phyloP scores from a whole-genome alignment of 1,140 invertebrate species.

The Kradibia gibbosae region DNA sequence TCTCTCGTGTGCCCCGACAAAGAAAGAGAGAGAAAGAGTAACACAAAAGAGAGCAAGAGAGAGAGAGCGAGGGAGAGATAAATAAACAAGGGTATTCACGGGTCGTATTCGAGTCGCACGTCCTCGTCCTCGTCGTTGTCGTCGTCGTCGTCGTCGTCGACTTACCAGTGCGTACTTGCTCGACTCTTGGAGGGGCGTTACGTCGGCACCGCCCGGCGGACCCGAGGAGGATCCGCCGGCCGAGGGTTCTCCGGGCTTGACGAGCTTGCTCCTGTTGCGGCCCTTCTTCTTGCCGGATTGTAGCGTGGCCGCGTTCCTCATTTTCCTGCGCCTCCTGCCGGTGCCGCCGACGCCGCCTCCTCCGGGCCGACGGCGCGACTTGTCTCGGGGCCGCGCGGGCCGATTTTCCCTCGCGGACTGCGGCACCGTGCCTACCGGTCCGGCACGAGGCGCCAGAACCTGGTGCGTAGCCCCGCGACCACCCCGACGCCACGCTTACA shows the following conservation, averaged over 20 bases:
- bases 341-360: conserved; percentile 25
- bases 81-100: too few species aligned
- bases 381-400: conserved; percentile 28
- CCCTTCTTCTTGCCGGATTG: conserved; percentile 68
- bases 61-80: too few species aligned
- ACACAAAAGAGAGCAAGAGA: too few species aligned
- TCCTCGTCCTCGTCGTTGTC: too few species aligned
- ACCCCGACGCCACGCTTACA: background rate
- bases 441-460: conserved; percentile 7
- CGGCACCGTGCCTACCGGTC: conserved; percentile 31
- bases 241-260: background rate
- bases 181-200: conserved; percentile 62
- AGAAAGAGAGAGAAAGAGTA: too few species aligned
- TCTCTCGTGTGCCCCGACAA: too few species aligned
- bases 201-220: conserved; percentile 55
- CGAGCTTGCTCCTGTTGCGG: conserved; percentile 62
- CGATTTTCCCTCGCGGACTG: conserved; percentile 24
- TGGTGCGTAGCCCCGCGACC: background rate
- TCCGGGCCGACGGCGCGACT: conserved; percentile 38
- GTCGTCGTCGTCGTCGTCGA: background rate
- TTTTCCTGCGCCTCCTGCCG: conserved; percentile 29
- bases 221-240: background rate
- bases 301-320: conserved; percentile 62
- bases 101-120: too few species aligned
- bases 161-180: conserved; percentile 66